A percentile compares a stretch with the other conserved stretches of the same genome.
These are phyloP conservation scores for Drosophila barbarae DNA, from an alignment of 2,888 invertebrate species.

Conservation along the genomic window DNA sequence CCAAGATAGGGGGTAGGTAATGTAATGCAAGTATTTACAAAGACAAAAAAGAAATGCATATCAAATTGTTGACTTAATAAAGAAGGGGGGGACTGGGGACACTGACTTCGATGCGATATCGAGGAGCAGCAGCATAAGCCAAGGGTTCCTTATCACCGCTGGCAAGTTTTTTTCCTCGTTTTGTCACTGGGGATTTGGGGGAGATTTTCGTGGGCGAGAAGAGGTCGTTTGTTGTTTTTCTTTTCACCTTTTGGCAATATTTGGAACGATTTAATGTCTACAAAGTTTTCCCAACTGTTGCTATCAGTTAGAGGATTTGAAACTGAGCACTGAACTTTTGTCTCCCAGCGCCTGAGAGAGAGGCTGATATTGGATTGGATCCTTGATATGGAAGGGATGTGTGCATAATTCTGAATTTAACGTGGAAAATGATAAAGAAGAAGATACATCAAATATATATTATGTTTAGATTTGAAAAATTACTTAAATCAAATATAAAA, in stretches of 20 bases:
- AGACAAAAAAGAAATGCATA: slow-evolving; percentile 48
- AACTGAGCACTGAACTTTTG: slow-evolving; percentile 2
- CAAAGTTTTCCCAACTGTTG: slow-evolving; percentile 45
- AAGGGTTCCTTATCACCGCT: slow-evolving; percentile 28
- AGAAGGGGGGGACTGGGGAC: background rate
- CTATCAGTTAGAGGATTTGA: slow-evolving; percentile 32
- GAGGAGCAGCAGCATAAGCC: slow-evolving; percentile 20
- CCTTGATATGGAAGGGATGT: background rate
- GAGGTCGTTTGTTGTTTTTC: slow-evolving; percentile 10
- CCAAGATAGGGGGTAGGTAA: slow-evolving; percentile 44
- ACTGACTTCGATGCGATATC: slow-evolving; percentile 36
- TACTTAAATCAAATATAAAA: too few relatives aligned
- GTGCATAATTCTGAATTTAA: background rate
- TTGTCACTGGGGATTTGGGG: slow-evolving; percentile 37
- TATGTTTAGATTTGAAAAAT: background rate
- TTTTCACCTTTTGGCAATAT: slow-evolving; percentile 25
- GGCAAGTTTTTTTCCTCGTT: slow-evolving; percentile 31
- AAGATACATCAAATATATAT: too few relatives aligned
- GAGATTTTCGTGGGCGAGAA: slow-evolving; percentile 5
- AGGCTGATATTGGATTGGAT: background rate
- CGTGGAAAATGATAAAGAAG: background rate
- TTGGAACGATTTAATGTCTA: slow-evolving; percentile 37
- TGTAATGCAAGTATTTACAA: slow-evolving; percentile 27
- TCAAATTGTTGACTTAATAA: slow-evolving; percentile 66
- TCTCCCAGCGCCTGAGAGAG: slow-evolving; percentile 1